A percentile compares a stretch with the other conserved stretches of the same genome.
phyloP scores from a whole-genome alignment of 2,797 vertebrate species.

The Centroberyx gerrardi region DNA sequence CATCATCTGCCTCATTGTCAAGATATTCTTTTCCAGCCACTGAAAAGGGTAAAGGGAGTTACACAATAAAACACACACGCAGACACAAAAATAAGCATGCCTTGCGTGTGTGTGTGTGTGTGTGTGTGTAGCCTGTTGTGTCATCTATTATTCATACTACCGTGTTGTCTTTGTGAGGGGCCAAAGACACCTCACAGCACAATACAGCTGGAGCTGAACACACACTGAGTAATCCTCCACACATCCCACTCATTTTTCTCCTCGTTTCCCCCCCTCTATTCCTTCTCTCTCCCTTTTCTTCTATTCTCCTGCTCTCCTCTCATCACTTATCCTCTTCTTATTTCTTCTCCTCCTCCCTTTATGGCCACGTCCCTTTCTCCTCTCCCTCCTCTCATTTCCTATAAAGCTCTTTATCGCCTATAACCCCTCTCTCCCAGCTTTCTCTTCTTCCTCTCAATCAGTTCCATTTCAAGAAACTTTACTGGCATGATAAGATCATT shows the following conservation, averaged over 20 bases:
- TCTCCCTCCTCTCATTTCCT: slow-evolving; percentile 19
- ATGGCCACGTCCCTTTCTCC: slow-evolving; percentile 1
- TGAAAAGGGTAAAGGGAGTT: slow-evolving; percentile 24
- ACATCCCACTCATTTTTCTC: slow-evolving; percentile 63
- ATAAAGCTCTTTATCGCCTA: slow-evolving; percentile 51
- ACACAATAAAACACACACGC: slow-evolving; percentile 4
- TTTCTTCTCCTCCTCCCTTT: slow-evolving; percentile 12
- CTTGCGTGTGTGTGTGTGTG: slow-evolving; percentile 15
- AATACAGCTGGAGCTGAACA: slow-evolving; percentile 58
- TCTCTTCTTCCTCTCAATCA: background rate
- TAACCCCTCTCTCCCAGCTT: background rate
- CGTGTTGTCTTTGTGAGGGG: slow-evolving; percentile 56
- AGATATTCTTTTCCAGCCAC: slow-evolving; percentile 13
- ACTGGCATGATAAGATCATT: slow-evolving; percentile 17
- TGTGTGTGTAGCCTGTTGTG: slow-evolving; percentile 23
- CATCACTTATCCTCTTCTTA: slow-evolving; percentile 13
- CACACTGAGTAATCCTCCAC: slow-evolving; percentile 62
- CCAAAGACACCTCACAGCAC: slow-evolving; percentile 59
- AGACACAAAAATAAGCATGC: slow-evolving; percentile 53
- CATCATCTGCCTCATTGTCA: slow-evolving; percentile 3
- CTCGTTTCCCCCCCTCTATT: slow-evolving; percentile 30
- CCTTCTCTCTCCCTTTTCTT: slow-evolving; percentile 21
- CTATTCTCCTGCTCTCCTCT: slow-evolving; percentile 13
- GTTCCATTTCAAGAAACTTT: slow-evolving; percentile 17
- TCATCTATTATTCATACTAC: slow-evolving; percentile 67